Evolutionary conservation across 2,797 vertebrate species (phyloP), one percentile per base, ranked within the genome.

Genomic region (Petrocephalus schoutedeni): DNA sequence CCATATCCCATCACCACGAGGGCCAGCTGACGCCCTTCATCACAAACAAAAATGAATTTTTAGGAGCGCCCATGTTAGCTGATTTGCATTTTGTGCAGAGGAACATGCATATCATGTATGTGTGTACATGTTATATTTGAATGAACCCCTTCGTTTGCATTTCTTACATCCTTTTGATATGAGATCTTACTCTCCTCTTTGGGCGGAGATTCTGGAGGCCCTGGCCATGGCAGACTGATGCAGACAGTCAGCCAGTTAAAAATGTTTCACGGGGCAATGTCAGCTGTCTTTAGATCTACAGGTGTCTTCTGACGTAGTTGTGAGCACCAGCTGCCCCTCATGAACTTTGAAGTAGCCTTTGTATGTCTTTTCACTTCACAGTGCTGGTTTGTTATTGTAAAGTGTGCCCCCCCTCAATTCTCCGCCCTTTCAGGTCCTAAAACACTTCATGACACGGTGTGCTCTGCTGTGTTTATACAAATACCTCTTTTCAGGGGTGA

Each of bases 161-260:
- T 32, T 32, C 23, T 67, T 67, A 14, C 28, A 14, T 67, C 23
- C 12, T n/a, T 16, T 77, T 45, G 16, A 12, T 36, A 28, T 36
- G 16, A 49, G 83, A 56, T 64, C 36, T 16, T 36, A 28, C 19
- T 32, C 56, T 14, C 58, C 54, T 10, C 16, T 57, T 36, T 12
- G 12, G 53, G 53, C 3, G 83, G 83, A 19, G 23, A 85, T 32
- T 14, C 85, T 80, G 89, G 91, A 93, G 91, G 91, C 93, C 90
- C 91, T 94, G 94, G 93, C 90, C 90, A 89, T 91, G 91, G 90
- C 7, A 89, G 91, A 92, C 88, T 93, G 57, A 57, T 92, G 91
- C 87, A 6, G 23, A 59, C 77, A 90, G 82, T 91, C 91, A 89
- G 57, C 56, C 58, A 71, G 87, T 86, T 89, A 88, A 91, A 90